A percentile compares a stretch with the other conserved stretches of the same genome.
Conservation (phyloP, 2,797 vertebrate species). For the Sebastolobus alascanus region DNA sequence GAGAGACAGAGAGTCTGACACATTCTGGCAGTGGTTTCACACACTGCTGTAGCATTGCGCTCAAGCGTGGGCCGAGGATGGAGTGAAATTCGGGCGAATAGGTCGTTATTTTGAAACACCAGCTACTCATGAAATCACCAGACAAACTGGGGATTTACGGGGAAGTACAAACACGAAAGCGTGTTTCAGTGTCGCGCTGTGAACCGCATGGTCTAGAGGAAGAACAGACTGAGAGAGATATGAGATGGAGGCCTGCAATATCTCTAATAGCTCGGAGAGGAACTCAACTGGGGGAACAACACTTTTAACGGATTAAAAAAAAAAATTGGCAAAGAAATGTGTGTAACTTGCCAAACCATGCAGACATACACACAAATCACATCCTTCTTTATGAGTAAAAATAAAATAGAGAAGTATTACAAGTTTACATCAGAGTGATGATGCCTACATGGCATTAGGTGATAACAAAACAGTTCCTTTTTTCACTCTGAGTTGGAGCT, state of each 20-base stretch:
- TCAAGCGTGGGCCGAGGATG: background rate
- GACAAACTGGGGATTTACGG: background rate
- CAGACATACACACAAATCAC: slow-evolving; percentile 12
- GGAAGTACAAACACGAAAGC: slow-evolving; percentile 30
- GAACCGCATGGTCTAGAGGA: slow-evolving; percentile 17
- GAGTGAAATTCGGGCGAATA: slow-evolving; percentile 4
- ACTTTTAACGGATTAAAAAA: background rate
- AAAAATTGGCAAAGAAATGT: slow-evolving; percentile 3
- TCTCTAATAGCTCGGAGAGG: slow-evolving; percentile 45
- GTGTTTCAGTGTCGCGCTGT: slow-evolving; percentile 12
- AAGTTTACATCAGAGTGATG: background rate
- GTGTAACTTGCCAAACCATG: slow-evolving; percentile 2
- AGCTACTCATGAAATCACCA: background rate
- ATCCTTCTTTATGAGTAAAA: slow-evolving; percentile 27
- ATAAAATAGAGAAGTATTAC: slow-evolving; percentile 36
- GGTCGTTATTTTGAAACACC: slow-evolving; percentile 23
- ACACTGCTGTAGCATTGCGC: background rate
- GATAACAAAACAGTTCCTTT: slow-evolving; percentile 32
- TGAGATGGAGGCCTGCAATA: slow-evolving; percentile 41
- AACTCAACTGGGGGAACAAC: slow-evolving; percentile 49
- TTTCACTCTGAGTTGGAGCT: slow-evolving; percentile 5
- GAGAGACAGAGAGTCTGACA: slow-evolving; percentile 22
- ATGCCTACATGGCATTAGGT: background rate
- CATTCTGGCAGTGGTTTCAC: slow-evolving; percentile 27
- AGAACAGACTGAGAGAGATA: slow-evolving; percentile 45